Evolutionary conservation across 1,140 invertebrate species (phyloP).

Genomic region (Heliconius hermathena): DNA sequence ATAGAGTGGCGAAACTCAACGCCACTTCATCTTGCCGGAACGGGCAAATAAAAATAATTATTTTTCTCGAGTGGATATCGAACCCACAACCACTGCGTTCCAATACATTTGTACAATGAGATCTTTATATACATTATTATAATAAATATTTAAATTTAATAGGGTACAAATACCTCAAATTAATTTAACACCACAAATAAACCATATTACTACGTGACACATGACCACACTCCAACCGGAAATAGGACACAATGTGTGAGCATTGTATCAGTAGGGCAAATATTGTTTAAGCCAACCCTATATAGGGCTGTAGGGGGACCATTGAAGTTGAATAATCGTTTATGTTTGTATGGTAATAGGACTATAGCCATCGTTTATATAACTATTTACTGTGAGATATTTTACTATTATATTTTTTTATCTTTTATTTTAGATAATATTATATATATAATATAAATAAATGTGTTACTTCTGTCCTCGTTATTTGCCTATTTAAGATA

Average conservation of each 20-base stretch:
- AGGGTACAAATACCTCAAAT: not conserved
- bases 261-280: constrained; percentile 9
- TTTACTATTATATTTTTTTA: no score
- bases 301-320: not conserved
- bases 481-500: no score
- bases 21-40: no score
- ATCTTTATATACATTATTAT: not conserved
- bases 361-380: not conserved
- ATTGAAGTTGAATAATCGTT: not conserved
- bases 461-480: no score
- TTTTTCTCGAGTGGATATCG: no score
- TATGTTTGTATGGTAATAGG: not conserved
- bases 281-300: not conserved
- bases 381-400: no score
- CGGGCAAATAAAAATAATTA: no score
- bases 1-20: no score
- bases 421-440: no score
- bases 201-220: constrained; percentile 5
- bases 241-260: not conserved
- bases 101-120: no score
- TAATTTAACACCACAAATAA: not conserved
- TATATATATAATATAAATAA: no score
- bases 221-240: constrained; percentile 2
- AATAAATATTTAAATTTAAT: not conserved
- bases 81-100: no score